Conservation (phyloP, 2,797 vertebrate genomes). For the Sebastiscus tertius region DNA sequence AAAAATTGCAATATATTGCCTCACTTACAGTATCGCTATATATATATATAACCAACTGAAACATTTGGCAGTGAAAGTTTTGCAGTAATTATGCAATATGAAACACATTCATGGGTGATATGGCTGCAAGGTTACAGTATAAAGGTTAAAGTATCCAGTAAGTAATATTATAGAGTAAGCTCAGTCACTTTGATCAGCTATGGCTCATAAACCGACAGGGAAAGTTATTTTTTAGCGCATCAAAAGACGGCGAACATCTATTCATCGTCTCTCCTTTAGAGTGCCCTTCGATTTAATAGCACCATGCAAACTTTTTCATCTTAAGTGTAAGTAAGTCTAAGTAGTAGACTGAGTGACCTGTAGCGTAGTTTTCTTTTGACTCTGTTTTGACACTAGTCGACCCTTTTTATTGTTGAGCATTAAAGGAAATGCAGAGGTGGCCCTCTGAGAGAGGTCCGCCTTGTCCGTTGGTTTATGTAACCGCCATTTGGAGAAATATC, state of each 20-base stretch:
- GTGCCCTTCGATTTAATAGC: slow-evolving; percentile 51
- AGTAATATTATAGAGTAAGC: slow-evolving; percentile 24
- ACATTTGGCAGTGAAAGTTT: neutral
- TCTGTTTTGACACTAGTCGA: neutral
- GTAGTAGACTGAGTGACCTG: slow-evolving; percentile 14
- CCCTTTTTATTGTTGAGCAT: neutral
- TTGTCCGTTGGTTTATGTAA: slow-evolving; percentile 71
- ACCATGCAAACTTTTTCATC: slow-evolving; percentile 25
- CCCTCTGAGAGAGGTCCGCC: slow-evolving; percentile 33
- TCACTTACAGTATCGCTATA: too few species aligned
- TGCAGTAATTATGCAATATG: neutral
- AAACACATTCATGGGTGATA: neutral
- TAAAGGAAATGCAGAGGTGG: slow-evolving; percentile 37
- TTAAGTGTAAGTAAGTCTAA: neutral
- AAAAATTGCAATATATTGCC: too few species aligned
- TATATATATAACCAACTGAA: neutral
- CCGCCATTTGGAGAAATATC: slow-evolving; percentile 64
- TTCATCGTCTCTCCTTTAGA: slow-evolving; percentile 51
- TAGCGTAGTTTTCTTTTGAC: slow-evolving; percentile 1
- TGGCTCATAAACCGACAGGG: slow-evolving; percentile 49
- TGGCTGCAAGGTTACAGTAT: slow-evolving; percentile 30
- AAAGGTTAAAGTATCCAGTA: slow-evolving; percentile 36
- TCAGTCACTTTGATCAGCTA: slow-evolving; percentile 51
- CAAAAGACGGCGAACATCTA: slow-evolving; percentile 41
- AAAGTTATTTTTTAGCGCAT: slow-evolving; percentile 51